phyloP scores from a whole-genome alignment of 2,797 vertebrate genomes.

The Geotrypetes seraphini region DNA sequence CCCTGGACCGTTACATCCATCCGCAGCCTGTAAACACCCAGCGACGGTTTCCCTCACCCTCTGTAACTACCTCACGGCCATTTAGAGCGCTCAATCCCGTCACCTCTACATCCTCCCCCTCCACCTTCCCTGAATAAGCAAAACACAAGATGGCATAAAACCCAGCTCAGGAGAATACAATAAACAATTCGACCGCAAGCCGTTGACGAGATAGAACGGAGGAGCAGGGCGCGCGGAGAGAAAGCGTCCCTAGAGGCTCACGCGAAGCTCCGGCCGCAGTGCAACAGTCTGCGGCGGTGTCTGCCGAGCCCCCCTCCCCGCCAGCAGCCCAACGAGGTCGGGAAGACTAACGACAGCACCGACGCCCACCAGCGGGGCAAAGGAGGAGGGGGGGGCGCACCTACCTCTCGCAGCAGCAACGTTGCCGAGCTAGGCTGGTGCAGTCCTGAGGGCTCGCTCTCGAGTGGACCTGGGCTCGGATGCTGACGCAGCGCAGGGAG shows the following conservation, averaged over 20 bases:
- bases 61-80: neutral
- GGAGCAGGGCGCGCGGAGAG: constrained; percentile 16
- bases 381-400: neutral
- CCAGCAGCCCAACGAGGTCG: no score
- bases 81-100: neutral
- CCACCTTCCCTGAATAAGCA: constrained; percentile 15
- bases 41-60: neutral
- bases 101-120: constrained; percentile 29
- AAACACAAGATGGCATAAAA: neutral
- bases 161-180: no score
- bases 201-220: no score
- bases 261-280: no score
- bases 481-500: constrained; percentile 14
- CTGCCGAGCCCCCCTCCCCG: no score
- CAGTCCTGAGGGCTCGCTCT: neutral
- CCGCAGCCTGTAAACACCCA: neutral
- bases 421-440: constrained; percentile 6
- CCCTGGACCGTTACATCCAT: constrained; percentile 22
- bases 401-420: constrained; percentile 4
- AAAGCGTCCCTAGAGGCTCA: constrained; percentile 30
- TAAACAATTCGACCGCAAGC: no score
- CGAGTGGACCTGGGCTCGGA: neutral
- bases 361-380: no score
- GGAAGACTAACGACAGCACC: no score
- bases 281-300: no score